Conservation (phyloP, 1,140 invertebrate species). For the Megalopta genalis region DNA sequence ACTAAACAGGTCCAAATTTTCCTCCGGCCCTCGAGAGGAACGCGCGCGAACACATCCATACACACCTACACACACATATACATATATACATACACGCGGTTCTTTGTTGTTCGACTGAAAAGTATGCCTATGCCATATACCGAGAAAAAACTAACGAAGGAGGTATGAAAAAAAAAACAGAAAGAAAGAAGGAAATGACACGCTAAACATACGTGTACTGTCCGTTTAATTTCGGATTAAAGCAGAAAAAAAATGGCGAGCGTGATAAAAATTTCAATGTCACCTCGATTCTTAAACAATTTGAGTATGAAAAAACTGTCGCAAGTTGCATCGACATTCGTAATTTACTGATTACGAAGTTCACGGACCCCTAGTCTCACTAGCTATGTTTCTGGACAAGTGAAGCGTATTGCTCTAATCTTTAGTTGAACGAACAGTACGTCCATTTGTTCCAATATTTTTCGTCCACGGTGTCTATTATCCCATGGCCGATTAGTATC, state of each 20-base stretch:
- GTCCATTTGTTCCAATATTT: conserved; percentile 40
- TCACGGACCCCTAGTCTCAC: too few relatives aligned
- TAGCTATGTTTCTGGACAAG: too few relatives aligned
- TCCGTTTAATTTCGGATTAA: too few relatives aligned
- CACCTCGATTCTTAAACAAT: too few relatives aligned
- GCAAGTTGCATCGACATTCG: too few relatives aligned
- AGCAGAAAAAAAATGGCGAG: too few relatives aligned
- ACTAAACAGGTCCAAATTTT: conserved; percentile 38
- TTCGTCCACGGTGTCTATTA: conserved; percentile 45
- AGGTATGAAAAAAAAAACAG: neutral
- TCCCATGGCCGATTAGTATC: conserved; percentile 46
- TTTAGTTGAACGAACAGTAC: neutral
- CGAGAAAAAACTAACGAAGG: conserved; percentile 2
- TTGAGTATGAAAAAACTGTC: too few relatives aligned
- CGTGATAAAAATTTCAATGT: too few relatives aligned
- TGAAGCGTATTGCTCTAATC: too few relatives aligned
- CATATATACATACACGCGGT: conserved; percentile 11
- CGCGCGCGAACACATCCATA: neutral
- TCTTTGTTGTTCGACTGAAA: conserved; percentile 12
- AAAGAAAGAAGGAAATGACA: neutral
- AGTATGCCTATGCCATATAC: conserved; percentile 33
- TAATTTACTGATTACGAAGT: too few relatives aligned
- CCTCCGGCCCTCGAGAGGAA: neutral
- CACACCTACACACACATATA: neutral
- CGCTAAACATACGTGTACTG: neutral